Base-by-base conservation (phyloP, 2,113 vertebrate genomes). In the Crocuta crocuta region DNA sequence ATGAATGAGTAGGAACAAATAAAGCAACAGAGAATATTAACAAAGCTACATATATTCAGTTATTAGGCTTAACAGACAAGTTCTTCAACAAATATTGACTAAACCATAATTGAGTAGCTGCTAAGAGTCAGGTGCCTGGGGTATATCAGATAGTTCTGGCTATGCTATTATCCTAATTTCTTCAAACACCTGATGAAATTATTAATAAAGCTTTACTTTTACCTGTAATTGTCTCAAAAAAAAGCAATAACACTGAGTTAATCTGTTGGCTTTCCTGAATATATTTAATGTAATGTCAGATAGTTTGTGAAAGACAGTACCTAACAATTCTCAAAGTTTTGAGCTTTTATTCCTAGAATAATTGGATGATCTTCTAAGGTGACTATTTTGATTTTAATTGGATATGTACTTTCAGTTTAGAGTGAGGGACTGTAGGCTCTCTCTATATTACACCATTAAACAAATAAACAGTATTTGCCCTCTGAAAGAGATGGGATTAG, bases 131-230 rank as follows among this genome's bases (percentile, higher is more conserved):
- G 45, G 11, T 76, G 10, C 19, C 80, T 85, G 23, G 68, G 11
- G 63, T 70, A 15, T 63, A 33, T 89, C 58, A 95, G n/a, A 50
- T 90, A 63, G 16, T 94, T 95, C n/a, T 88, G n/a, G 48, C 65
- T 91, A 7, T 90, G 10, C 63, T 93, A 0, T 86, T 79, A 74
- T 16, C 48, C 39, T 70, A 7, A 61, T 76, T 1, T 35, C 35
- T 94, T 80, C 31, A 86, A 80, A 79, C 65, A 84, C 53, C 35
- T 94, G 53, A 68, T 94, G 61, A 19, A 31, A 78, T 71, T 90
- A 35, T 92, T 96, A 89, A 87, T 74, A 87, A 78, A 94, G 24
- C n/a, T 92, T 93, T 89, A 61, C 39, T 95, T 66, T 89, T 85
- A 92, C 83, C 31, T 88, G 12, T 97, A 91, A 58, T 92, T 96